Base-by-base conservation (phyloP, 1,140 invertebrate genomes). In the Drosophila obscura region DNA sequence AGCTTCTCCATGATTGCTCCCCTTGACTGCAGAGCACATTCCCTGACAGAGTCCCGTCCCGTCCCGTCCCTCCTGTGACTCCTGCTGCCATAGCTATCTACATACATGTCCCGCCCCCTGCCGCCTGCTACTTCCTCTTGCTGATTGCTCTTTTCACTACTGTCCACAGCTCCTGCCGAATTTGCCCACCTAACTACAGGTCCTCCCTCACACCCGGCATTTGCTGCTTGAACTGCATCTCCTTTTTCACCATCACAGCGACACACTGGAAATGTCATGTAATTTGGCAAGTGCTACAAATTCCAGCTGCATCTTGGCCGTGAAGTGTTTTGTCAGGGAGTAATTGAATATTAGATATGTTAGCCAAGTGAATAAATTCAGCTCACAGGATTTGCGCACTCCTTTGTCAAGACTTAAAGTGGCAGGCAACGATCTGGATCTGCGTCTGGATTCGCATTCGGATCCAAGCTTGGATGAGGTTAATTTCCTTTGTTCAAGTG, bases 201-300 rank as follows among this genome's bases (percentile, higher is more conserved):
- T 35, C 7, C 31, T 11, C 35, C 4, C 35, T 11, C 35, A 5
- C 35, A 13, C 3, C 1, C 35, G n/a, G n/a, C n/a, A 39, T 13
- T 39, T 39, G 4, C 35, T 13, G 8, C 35, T 11, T 13, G 4
- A 39, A 5, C 35, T 39, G 35, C 35, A 39, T 53, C 66, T 49
- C 39, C 55, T 65, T 75, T 39, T 5, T 13, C 35, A 13, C 9
- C 35, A 11, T 1, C 35, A 11, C 35, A 35, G 9, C 31, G 62
- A 53, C 67, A 45, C 59, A 48, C 56, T 75, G 50, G 50, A 57
- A 71, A 64, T 46, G 73, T 56, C 57, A 43, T 76, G 66, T 80
- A 80, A 80, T 80, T 80, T 80, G 77, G 78, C 77, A 80, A 76
- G 72, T 66, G 59, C 57, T 60, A 48, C 24, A 39, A 57, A 43